phyloP scores from a whole-genome alignment of 2,888 invertebrate species.

The Euphydryas editha region DNA sequence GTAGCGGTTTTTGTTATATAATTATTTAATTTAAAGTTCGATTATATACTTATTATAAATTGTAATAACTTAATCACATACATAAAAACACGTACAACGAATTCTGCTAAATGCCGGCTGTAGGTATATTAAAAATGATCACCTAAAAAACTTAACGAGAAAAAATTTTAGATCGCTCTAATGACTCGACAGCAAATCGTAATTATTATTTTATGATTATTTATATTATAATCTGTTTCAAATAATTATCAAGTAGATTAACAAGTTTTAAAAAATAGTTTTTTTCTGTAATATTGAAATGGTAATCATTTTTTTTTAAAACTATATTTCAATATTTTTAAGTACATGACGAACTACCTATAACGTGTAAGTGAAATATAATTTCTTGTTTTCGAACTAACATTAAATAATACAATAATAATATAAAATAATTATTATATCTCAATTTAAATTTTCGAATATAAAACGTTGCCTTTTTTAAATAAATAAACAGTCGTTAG shows the following conservation, averaged over 20 bases:
- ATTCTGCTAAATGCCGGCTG: neutral
- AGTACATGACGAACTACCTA: too few relatives aligned
- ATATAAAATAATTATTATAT: too few relatives aligned
- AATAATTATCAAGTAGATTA: neutral
- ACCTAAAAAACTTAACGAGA: neutral
- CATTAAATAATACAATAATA: too few relatives aligned
- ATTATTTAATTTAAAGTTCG: neutral
- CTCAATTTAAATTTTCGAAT: too few relatives aligned
- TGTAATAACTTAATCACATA: neutral
- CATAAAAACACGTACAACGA: neutral
- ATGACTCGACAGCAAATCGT: neutral
- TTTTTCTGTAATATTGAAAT: neutral
- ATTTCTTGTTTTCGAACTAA: too few relatives aligned
- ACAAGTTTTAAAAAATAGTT: neutral
- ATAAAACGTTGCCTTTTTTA: too few relatives aligned
- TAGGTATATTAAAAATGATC: constrained; percentile 6
- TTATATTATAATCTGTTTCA: neutral
- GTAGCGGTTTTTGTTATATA: too few relatives aligned
- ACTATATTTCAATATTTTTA: too few relatives aligned
- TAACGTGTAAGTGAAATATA: too few relatives aligned
- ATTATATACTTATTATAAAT: constrained; percentile 1
- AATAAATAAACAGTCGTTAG: too few relatives aligned
- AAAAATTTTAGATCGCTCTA: neutral
- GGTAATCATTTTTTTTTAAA: neutral
- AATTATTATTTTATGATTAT: neutral